Conservation (phyloP, 2,797 vertebrate species). For the Chanos chanos region DNA sequence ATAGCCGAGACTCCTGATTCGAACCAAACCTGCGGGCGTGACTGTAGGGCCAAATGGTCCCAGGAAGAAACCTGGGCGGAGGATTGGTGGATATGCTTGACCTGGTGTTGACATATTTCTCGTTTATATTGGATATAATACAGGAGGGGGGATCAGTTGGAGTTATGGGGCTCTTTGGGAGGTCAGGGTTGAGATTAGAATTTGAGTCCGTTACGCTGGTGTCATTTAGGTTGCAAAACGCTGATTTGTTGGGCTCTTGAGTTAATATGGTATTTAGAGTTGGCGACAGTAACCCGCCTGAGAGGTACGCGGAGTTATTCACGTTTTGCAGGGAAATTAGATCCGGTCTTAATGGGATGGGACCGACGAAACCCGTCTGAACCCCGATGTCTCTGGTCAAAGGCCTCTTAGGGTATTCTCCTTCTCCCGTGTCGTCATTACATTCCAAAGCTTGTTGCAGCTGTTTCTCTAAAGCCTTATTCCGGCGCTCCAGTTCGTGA, state of each 20-base stretch:
- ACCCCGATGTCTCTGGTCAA: conserved; percentile 75
- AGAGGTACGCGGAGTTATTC: conserved; percentile 57
- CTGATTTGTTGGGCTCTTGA: conserved; percentile 40
- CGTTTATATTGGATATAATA: conserved; percentile 52
- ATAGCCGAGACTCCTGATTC: conserved; percentile 71
- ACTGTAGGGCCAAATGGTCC: conserved; percentile 84
- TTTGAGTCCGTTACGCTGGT: conserved; percentile 29
- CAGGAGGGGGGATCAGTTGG: conserved; percentile 45
- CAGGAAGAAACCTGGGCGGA: conserved; percentile 73
- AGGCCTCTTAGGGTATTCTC: conserved; percentile 50
- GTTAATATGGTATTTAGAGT: conserved; percentile 51
- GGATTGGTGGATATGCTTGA: conserved; percentile 22
- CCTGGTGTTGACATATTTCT: conserved; percentile 39
- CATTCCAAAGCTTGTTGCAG: conserved; percentile 80
- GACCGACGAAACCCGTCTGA: conserved; percentile 78
- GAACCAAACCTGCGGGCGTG: conserved; percentile 73
- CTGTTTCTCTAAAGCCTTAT: conserved; percentile 87
- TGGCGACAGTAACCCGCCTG: conserved; percentile 58
- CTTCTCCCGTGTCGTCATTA: conserved; percentile 37
- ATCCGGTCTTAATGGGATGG: conserved; percentile 59
- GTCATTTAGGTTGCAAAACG: conserved; percentile 24
- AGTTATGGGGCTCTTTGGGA: conserved; percentile 48
- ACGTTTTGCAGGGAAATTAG: conserved; percentile 51
- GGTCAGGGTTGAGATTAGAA: conserved; percentile 52
- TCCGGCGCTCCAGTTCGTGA: conserved; percentile 87